phyloP scores from a whole-genome alignment of 2,888 invertebrate genomes.

The Perizoma affinitatum region DNA sequence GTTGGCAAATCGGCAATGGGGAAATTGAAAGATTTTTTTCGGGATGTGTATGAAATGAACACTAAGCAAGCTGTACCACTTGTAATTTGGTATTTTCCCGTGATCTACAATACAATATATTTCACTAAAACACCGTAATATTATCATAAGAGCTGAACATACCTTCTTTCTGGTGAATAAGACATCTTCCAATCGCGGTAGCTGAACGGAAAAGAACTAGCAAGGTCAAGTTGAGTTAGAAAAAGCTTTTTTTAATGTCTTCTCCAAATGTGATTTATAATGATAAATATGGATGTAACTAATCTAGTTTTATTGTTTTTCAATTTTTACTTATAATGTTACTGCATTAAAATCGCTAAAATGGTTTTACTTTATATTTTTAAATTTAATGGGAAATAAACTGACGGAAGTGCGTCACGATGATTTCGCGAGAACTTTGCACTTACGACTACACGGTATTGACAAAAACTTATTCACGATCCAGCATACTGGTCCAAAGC shows the following conservation, averaged over 20 bases:
- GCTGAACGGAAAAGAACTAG: slow-evolving; percentile 89
- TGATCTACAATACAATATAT: slow-evolving; percentile 40
- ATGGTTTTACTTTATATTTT: slow-evolving; percentile 23
- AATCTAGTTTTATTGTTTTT: slow-evolving; percentile 57
- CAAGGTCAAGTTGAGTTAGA: slow-evolving; percentile 84
- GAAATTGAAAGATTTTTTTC: slow-evolving; percentile 56
- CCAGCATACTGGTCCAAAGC: slow-evolving; percentile 5
- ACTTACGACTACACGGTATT: slow-evolving; percentile 14
- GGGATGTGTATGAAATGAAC: slow-evolving; percentile 45
- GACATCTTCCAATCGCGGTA: slow-evolving; percentile 93
- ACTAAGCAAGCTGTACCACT: slow-evolving; percentile 12
- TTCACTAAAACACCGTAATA: slow-evolving; percentile 51
- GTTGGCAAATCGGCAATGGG: slow-evolving; percentile 81
- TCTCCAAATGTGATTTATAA: slow-evolving; percentile 33
- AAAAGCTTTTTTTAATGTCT: slow-evolving; percentile 65
- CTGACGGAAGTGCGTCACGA: slow-evolving; percentile 68
- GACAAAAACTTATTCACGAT: slow-evolving; percentile 15
- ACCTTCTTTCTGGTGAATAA: slow-evolving; percentile 91
- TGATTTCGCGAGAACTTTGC: slow-evolving; percentile 38
- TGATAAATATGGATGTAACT: slow-evolving; percentile 30
- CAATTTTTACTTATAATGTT: slow-evolving; percentile 50
- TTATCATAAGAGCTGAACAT: slow-evolving; percentile 80
- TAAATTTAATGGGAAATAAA: slow-evolving; percentile 62
- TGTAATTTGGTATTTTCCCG: slow-evolving; percentile 24
- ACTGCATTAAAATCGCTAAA: slow-evolving; percentile 45